A percentile compares a stretch with the other conserved stretches of the same genome.
Evolutionary conservation across 2,113 vertebrate genomes (phyloP).

Genomic region (Peromyscus californicus): DNA sequence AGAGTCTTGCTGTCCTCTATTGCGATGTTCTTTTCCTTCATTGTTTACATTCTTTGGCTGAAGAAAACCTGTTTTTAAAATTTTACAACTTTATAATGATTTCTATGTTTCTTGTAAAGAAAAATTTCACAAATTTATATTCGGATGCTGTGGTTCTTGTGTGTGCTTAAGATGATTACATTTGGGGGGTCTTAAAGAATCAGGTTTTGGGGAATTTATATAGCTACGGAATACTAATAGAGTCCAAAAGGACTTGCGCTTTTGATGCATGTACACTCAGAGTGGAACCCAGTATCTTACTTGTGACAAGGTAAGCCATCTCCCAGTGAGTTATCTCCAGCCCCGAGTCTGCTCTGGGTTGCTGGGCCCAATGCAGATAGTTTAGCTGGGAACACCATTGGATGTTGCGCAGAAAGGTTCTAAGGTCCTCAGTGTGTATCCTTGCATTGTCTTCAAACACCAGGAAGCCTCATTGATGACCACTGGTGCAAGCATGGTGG

Average conservation of each 20-base stretch:
- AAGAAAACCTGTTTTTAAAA: background rate
- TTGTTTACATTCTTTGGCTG: background rate
- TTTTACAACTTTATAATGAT: background rate
- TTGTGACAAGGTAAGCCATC: background rate
- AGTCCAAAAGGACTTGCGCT: background rate
- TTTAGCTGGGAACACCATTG: background rate
- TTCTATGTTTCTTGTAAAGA: conserved; percentile 19
- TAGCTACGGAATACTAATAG: background rate
- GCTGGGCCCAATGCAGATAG: background rate
- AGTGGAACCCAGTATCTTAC: background rate
- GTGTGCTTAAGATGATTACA: background rate
- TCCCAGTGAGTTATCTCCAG: background rate
- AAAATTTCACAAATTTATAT: background rate
- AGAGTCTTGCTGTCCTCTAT: background rate
- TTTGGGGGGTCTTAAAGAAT: background rate
- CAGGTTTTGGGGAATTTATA: background rate
- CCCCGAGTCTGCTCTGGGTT: background rate
- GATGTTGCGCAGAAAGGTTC: background rate
- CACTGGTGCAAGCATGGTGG: background rate
- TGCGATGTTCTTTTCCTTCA: background rate
- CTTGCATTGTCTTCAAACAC: background rate
- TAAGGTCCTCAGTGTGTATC: background rate
- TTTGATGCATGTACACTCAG: background rate
- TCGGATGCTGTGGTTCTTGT: background rate
- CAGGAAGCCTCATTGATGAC: background rate